Evolutionary conservation across 2,113 vertebrate genomes (phyloP), one percentile per base, ranked within the genome.

Genomic region (Beaufortia kweichowensis): DNA sequence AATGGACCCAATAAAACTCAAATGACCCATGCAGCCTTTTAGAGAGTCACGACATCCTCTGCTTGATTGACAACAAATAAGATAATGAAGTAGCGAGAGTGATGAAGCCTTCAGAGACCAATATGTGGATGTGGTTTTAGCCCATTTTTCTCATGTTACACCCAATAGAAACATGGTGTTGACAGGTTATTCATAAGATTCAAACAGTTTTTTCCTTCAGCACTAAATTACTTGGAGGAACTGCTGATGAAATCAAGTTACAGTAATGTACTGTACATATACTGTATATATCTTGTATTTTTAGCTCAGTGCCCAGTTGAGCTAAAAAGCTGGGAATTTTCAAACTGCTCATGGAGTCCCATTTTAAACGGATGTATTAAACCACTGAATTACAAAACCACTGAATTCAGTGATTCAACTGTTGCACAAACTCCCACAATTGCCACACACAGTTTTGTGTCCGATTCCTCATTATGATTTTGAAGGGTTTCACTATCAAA

Each of bases 1-100:
- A 50, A 56, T 69, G 78, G 72, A 68, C 29, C 56, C 48, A 75
- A 41, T 68, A 68, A 55, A 57, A 46, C 24, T 31, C 39, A 59
- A 67, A 50, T 41, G 72, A 63, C 43, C 65, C 12, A 1, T 43
- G 62, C 26, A n/a, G 14, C 63, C 28, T 33, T 21, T 57, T 66
- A 12, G 11, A 57, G 65, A 53, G 66, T 53, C 57, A 61, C 8
- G 7, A 9, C 33, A 23, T 65, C 35, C 46, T 75, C 74, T 15
- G 21, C 17, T 35, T 43, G 28, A 75, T 63, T 50, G 28, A 63
- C 26, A 53, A 63, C 41, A 48, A 75, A 75, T 50, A 14, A 50
- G 43, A 41, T 41, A 71, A 71, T 28, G 53, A 71, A 59, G 23
- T 71, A 28, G 12, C 0, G 24, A 46, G 39, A 26, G 14, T 31